phyloP scores from a whole-genome alignment of 2,113 vertebrate species.

The Ursus arctos region DNA sequence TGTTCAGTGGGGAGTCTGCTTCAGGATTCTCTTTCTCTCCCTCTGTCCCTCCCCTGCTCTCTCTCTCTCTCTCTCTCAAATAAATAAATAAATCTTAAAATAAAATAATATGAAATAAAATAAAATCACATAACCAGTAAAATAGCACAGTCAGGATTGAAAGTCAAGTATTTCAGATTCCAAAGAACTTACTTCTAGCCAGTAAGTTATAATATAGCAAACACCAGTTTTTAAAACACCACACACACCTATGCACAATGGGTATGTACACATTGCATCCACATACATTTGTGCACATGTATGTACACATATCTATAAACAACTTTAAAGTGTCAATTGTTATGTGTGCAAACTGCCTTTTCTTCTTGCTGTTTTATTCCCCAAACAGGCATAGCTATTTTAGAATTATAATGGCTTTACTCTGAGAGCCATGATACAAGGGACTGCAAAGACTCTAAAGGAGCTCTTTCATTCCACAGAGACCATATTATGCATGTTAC shows the following conservation, averaged over 20 bases:
- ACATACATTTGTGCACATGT: background rate
- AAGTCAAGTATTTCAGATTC: conserved; percentile 8
- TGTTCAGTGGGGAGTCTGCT: background rate
- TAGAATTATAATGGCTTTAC: conserved; percentile 73
- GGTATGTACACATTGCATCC: background rate
- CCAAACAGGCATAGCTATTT: conserved; percentile 71
- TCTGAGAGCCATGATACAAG: conserved; percentile 67
- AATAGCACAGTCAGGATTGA: background rate
- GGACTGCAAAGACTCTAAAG: conserved; percentile 74
- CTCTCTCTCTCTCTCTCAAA: background rate
- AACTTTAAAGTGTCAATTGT: conserved; percentile 54
- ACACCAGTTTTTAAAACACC: conserved; percentile 27
- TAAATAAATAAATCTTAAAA: background rate
- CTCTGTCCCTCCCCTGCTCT: background rate
- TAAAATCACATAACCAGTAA: conserved; percentile 38
- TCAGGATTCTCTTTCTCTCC: background rate
- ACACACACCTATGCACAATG: background rate
- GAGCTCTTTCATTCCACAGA: conserved; percentile 73
- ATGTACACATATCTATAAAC: conserved; percentile 52
- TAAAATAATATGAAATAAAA: background rate
- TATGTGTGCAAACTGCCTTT: conserved; percentile 57
- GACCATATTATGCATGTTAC: conserved; percentile 80
- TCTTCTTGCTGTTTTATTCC: conserved; percentile 65
- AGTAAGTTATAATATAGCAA: conserved; percentile 18
- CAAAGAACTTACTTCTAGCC: background rate